Evolutionary conservation across 2,797 vertebrate genomes (phyloP).

Genomic region (Microchirus variegatus): DNA sequence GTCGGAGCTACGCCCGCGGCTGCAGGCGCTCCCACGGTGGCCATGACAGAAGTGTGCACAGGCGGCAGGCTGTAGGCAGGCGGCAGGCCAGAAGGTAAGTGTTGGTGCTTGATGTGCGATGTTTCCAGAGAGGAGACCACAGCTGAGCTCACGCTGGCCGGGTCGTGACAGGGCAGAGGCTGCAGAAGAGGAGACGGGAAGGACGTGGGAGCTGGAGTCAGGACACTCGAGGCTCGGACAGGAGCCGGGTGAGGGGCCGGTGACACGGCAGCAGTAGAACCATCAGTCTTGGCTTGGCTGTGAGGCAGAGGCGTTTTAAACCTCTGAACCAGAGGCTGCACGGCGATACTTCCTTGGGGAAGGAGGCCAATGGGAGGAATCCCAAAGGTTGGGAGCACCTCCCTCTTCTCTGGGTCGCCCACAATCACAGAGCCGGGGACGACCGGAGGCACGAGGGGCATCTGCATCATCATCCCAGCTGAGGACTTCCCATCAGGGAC

Average conservation of each 20-base stretch:
- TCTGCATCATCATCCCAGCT: constrained; percentile 79
- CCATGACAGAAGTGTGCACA: constrained; percentile 42
- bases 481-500: constrained; percentile 80
- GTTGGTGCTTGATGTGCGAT: constrained; percentile 55
- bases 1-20: constrained; percentile 44
- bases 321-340: constrained; percentile 86
- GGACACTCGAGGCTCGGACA: constrained; percentile 74
- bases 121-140: constrained; percentile 82
- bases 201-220: constrained; percentile 81
- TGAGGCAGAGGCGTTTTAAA: constrained; percentile 81
- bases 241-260: constrained; percentile 76
- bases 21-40: constrained; percentile 41
- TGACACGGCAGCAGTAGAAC: background rate
- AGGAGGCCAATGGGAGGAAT: constrained; percentile 73
- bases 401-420: constrained; percentile 82
- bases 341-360: constrained; percentile 70
- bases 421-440: constrained; percentile 71
- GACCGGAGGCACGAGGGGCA: constrained; percentile 69
- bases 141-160: constrained; percentile 64
- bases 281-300: constrained; percentile 54
- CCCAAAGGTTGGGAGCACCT: constrained; percentile 83
- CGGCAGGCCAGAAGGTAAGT: constrained; percentile 64
- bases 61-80: constrained; percentile 62
- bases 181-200: constrained; percentile 71
- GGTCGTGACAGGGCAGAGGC: constrained; percentile 70